Percentiles rank a stretch among this genome's conserved stretches.
phyloP scores from a whole-genome alignment of 2,888 invertebrate species.

The Patella caerulea region DNA sequence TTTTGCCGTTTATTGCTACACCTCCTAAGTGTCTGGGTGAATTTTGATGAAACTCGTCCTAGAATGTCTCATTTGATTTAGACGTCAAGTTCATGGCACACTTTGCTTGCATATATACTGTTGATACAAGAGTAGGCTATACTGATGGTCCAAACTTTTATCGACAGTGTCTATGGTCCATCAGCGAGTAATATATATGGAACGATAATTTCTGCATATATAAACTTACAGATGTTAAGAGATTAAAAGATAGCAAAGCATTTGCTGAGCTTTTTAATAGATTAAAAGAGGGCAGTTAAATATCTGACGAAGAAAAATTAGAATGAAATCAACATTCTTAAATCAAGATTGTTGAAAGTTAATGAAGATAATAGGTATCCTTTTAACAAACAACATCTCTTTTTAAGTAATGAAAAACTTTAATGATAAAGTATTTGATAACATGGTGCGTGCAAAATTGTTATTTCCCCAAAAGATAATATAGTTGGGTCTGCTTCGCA shows the following conservation, averaged over 20 bases:
- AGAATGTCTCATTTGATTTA: too few species aligned
- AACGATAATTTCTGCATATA: constrained; percentile 31
- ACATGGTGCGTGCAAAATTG: background rate
- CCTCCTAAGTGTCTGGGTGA: too few species aligned
- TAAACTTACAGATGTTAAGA: constrained; percentile 39
- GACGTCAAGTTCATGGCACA: too few species aligned
- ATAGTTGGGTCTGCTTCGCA: background rate
- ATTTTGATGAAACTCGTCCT: too few species aligned
- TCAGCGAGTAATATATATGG: too few species aligned
- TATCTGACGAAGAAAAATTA: background rate
- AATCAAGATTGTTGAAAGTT: background rate
- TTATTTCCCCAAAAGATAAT: background rate
- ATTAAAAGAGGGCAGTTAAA: constrained; percentile 36
- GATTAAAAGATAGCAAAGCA: background rate
- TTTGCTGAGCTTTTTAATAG: constrained; percentile 33
- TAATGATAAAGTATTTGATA: background rate
- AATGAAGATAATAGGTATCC: background rate
- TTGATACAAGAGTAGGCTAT: too few species aligned
- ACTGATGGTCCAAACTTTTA: too few species aligned
- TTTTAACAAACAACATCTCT: background rate
- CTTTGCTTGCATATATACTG: too few species aligned
- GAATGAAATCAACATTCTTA: background rate
- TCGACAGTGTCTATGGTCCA: too few species aligned
- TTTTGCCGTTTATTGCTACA: too few species aligned
- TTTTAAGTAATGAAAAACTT: background rate